Percentiles rank a stretch among this genome's conserved stretches.
Evolutionary conservation across 2,888 invertebrate species (phyloP).

Genomic region (Mesoligia furuncula): DNA sequence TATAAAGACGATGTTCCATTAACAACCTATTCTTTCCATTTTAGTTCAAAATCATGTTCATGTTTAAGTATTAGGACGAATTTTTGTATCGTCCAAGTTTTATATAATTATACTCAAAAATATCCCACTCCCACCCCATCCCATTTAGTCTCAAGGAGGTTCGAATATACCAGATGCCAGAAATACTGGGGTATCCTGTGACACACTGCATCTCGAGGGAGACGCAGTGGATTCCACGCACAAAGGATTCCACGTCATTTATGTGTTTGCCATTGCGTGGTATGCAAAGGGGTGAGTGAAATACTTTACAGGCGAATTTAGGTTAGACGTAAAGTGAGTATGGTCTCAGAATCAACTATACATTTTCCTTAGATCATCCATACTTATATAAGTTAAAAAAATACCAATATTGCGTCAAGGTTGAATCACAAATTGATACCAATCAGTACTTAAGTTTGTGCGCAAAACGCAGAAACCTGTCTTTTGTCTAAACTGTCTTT

Average conservation of each 20-base stretch:
- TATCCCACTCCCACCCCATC: not conserved
- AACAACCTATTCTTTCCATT: not conserved
- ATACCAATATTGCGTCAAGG: not conserved
- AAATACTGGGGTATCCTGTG: conserved; percentile 23
- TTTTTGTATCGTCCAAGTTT: not conserved
- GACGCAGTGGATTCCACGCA: not conserved
- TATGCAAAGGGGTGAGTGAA: conserved; percentile 14
- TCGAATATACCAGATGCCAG: conserved; percentile 24
- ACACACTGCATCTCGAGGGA: conserved; percentile 28
- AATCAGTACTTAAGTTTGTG: not conserved
- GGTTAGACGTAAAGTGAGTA: conserved; percentile 1
- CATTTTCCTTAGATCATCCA: not conserved
- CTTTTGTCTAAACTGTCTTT: not conserved
- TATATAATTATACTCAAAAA: not conserved
- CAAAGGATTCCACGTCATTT: conserved; percentile 43
- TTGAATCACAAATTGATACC: not conserved
- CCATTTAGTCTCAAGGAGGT: not conserved
- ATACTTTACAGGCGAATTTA: conserved; percentile 19
- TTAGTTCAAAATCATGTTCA: not conserved
- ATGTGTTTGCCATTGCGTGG: not conserved
- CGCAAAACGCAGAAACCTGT: not conserved
- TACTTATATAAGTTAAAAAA: not conserved
- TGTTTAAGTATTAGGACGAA: not conserved
- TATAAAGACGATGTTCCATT: not conserved
- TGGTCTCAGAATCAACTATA: not conserved